Conservation (phyloP, 2,888 invertebrate species). For the Xestoiulus laeticollis region DNA sequence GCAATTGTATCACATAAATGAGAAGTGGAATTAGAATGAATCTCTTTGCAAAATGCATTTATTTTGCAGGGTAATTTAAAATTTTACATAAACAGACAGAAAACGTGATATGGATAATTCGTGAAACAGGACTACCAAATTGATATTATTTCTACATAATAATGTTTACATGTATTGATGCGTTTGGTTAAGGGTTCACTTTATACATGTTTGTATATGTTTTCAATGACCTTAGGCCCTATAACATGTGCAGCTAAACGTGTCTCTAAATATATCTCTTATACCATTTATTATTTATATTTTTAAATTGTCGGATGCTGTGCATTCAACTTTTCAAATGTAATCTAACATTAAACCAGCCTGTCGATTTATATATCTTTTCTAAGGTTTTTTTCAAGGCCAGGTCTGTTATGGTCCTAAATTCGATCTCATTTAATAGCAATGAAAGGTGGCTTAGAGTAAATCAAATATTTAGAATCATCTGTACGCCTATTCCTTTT, state of each 20-base stretch:
- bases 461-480: constrained; percentile 21
- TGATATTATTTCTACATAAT: neutral
- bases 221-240: neutral
- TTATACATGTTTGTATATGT: neutral
- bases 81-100: too few species aligned
- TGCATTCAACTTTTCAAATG: neutral
- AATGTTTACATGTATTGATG: too few species aligned
- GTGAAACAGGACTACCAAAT: neutral
- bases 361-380: neutral
- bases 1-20: too few species aligned
- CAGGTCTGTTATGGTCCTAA: neutral
- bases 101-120: neutral
- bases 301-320: neutral
- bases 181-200: too few species aligned
- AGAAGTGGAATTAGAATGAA: too few species aligned
- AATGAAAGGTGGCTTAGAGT: neutral
- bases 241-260: constrained; percentile 30
- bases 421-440: neutral
- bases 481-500: neutral
- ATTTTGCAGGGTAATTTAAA: too few species aligned
- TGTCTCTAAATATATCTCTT: neutral
- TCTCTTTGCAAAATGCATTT: too few species aligned
- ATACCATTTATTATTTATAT: neutral
- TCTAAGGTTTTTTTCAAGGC: neutral
- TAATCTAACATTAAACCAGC: neutral